phyloP scores from a whole-genome alignment of 2,113 vertebrate genomes.

The Apaloderma vittatum region DNA sequence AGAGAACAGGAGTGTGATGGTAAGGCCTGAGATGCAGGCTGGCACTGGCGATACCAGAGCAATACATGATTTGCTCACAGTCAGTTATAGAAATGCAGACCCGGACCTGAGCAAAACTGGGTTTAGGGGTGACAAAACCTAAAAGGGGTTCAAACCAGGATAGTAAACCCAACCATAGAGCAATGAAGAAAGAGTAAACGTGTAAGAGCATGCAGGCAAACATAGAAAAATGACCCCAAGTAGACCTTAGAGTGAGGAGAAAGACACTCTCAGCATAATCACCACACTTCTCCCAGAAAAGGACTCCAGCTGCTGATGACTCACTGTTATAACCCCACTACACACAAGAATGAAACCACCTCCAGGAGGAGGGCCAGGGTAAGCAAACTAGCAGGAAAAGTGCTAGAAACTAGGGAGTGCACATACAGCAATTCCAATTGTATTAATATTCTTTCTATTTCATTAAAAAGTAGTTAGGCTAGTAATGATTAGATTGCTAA shows the following conservation, averaged over 20 bases:
- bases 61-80: background rate
- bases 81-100: background rate
- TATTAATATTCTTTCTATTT: background rate
- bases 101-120: background rate
- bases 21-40: background rate
- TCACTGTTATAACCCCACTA: rapidly evolving
- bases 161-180: background rate
- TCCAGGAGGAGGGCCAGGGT: rapidly evolving
- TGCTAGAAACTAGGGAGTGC: background rate
- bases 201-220: background rate
- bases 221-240: background rate
- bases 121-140: background rate
- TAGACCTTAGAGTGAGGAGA: background rate
- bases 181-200: background rate
- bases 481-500: background rate
- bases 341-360: background rate
- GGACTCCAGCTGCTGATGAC: background rate
- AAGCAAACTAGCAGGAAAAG: background rate
- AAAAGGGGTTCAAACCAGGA: no score
- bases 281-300: background rate
- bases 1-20: background rate
- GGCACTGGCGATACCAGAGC: background rate
- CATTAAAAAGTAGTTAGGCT: background rate
- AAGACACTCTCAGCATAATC: background rate
- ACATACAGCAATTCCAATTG: background rate